Evolutionary conservation across 2,113 vertebrate species (phyloP), one percentile per base, ranked within the genome.

Genomic region (Beaufortia kweichowensis): DNA sequence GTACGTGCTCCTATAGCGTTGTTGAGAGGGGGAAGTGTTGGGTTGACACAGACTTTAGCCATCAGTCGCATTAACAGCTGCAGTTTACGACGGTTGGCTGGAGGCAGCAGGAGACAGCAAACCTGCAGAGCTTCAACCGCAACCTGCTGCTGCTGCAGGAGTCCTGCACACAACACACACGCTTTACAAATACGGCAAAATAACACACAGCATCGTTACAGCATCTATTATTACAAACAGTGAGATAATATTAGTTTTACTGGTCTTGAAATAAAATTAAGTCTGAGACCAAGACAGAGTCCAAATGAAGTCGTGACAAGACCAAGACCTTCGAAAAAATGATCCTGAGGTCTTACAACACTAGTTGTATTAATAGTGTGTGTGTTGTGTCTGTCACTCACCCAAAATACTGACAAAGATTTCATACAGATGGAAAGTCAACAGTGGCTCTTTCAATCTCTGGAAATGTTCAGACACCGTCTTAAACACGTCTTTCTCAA

Each of bases 401-500:
- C 94, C 93, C 79, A 95, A 80, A 9, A 93, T 92, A 75, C 91
- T 93, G 82, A 95, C 93, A 84, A 94, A 95, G 41, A 93, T 83
- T 82, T 95, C 94, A 84, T 94, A 95, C 65, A 95, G 91, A 56
- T 93, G 83, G 85, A 94, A 95, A 0, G 94, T 94, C 35, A 95
- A 91, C 46, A 95, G 87, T 6, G 94, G 94, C 41, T 95, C 93
- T 78, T 90, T 93, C 72, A 93, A 88, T 74, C 91, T 92, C 75
- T 86, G 85, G 64, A 94, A 94, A 78, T 94, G 93, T 81, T 95
- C 94, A 1, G 91, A 90, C 79, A 95, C 93, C 0, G 94, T 95
- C 86, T 86, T 92, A 86, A 95, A 94, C 33, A 95, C 93, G 77
- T 95, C 94, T 84, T 88, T 93, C 86, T 95, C 94, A 84, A 95